phyloP scores from a whole-genome alignment of 1,140 invertebrate species.

The Diuraphis noxia region DNA sequence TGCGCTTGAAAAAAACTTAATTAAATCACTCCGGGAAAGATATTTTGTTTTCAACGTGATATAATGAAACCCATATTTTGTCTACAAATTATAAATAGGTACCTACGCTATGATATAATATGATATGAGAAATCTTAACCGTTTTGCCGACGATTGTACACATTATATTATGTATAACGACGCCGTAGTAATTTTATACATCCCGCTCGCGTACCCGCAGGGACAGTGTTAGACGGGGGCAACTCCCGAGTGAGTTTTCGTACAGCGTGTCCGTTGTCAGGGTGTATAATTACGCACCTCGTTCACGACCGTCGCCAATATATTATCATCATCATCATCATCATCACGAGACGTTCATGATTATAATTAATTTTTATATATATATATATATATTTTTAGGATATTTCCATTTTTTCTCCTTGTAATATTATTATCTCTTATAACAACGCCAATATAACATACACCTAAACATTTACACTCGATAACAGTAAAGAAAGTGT shows the following conservation, averaged over 20 bases:
- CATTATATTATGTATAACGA: too few species aligned
- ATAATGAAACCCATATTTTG: background rate
- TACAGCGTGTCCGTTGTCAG: background rate
- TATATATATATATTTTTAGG: too few species aligned
- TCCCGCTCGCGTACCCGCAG: background rate
- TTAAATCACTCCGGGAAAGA: background rate
- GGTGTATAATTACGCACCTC: background rate
- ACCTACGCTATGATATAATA: background rate
- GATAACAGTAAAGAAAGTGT: too few species aligned
- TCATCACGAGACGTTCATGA: background rate
- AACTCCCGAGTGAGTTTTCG: background rate
- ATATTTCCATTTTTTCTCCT: too few species aligned
- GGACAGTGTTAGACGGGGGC: background rate
- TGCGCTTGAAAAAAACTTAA: background rate
- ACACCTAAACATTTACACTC: too few species aligned
- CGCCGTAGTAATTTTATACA: background rate
- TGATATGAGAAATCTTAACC: background rate
- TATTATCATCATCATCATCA: background rate
- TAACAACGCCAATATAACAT: background rate
- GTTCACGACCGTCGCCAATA: background rate
- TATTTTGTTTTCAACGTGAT: background rate
- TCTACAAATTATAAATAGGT: background rate
- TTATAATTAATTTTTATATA: background rate
- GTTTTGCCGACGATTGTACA: background rate
- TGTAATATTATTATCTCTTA: background rate